Evolutionary conservation across 2,888 invertebrate species (phyloP).

Genomic region (Sinhomidia bicolor): DNA sequence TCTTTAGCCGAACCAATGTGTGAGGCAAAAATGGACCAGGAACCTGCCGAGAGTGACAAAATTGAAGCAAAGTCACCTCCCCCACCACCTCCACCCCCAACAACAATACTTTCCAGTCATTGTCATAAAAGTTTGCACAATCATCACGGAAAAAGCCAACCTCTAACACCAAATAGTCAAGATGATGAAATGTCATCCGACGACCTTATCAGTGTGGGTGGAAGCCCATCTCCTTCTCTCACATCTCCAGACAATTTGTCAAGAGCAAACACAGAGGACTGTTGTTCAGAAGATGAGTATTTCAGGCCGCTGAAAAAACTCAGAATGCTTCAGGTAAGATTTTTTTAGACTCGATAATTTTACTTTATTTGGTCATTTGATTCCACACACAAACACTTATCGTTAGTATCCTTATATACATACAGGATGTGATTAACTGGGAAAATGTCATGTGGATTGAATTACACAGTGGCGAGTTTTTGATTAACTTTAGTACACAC

Average conservation of each 20-base stretch:
- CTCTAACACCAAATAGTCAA: conserved; percentile 79
- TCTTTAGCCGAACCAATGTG: conserved; percentile 80
- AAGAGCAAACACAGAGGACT: conserved; percentile 78
- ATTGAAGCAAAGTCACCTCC: conserved; percentile 76
- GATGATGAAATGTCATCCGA: conserved; percentile 79
- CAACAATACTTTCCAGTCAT: conserved; percentile 66
- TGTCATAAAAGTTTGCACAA: conserved; percentile 69
- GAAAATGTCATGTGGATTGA: too few relatives aligned
- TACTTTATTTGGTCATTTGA: too few relatives aligned
- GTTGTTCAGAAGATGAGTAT: conserved; percentile 86
- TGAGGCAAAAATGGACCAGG: conserved; percentile 81
- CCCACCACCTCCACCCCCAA: conserved; percentile 66
- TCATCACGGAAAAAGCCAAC: conserved; percentile 71
- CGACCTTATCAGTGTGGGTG: conserved; percentile 80
- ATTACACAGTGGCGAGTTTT: too few relatives aligned
- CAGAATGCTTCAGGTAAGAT: conserved; percentile 86
- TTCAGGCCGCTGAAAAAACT: conserved; percentile 91
- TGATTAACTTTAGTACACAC: too few relatives aligned
- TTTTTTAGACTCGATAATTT: too few relatives aligned
- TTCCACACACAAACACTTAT: too few relatives aligned
- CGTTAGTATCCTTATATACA: too few relatives aligned
- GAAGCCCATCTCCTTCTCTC: conserved; percentile 79
- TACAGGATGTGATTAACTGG: too few relatives aligned
- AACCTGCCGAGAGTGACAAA: conserved; percentile 80
- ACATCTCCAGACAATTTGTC: conserved; percentile 78